Evolutionary conservation across 2,797 vertebrate genomes (phyloP).

Genomic region (Xerus rutilus): DNA sequence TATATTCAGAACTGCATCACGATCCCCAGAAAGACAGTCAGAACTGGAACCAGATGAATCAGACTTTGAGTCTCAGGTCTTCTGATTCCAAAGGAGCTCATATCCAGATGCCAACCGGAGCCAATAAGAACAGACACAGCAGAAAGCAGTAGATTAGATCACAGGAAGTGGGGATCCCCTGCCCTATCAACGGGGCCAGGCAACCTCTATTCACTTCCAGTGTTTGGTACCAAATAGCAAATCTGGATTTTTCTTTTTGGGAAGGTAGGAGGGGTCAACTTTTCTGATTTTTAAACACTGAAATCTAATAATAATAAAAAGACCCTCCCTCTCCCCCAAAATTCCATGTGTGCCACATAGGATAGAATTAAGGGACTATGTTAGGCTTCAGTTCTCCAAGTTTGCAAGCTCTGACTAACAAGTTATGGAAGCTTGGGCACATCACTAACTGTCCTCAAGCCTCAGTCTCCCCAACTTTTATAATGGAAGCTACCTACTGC

Average conservation of each 20-base stretch:
- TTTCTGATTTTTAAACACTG: conserved; percentile 43
- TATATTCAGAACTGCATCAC: rapidly evolving
- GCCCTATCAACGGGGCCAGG: background rate
- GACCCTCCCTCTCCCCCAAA: background rate
- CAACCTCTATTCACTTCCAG: background rate
- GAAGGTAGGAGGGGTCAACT: background rate
- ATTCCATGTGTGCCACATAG: background rate
- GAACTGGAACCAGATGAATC: background rate
- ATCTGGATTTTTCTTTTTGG: background rate
- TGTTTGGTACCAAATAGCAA: background rate
- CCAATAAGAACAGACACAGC: background rate
- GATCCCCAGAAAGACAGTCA: background rate
- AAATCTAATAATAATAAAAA: conserved; percentile 18
- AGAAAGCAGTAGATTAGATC: background rate
- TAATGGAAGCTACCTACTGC: background rate
- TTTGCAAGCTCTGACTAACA: background rate
- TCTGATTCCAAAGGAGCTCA: background rate
- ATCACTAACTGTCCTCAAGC: rapidly evolving
- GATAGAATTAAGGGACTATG: background rate
- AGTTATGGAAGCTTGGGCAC: background rate
- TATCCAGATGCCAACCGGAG: background rate
- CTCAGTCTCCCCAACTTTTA: background rate
- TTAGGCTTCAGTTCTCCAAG: background rate
- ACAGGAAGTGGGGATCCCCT: background rate
- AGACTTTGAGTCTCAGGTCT: background rate